Evolutionary conservation across 2,797 vertebrate genomes (phyloP), one percentile per base, ranked within the genome.

Genomic region (Myotis vivesi): DNA sequence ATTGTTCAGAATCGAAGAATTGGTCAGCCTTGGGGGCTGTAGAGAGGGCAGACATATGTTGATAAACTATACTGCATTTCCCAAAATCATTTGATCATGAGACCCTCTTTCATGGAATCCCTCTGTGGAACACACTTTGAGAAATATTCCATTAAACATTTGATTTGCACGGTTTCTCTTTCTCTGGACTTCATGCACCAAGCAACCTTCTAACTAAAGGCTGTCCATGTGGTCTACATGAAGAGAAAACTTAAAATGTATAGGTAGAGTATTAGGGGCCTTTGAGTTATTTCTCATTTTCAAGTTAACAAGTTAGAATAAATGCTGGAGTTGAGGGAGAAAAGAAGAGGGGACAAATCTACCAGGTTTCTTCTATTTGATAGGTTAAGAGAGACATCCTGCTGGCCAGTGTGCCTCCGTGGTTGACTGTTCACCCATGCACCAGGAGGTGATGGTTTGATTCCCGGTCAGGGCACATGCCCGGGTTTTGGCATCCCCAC

Each of bases 231-330:
- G 41, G 1, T 79, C 38, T 76, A 59, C 4, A 33, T 10, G 71
- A 28, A 88, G 79, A 89, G 81, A 77, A 95, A 79, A 51, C 53
- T 81, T 75, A 64, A 92, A 41, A 55, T 64, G n/a, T 8, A 3
- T 44, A 73, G 53, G 15, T 30, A 73, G 80, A 82, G 23, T 77
- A 15, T 82, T 72, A 83, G 75, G 77, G 92, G 44, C 38, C 33
- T 92, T 51, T 91, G 71, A 62, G 23, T 64, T 95, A 28, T 30
- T 89, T 95, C 59, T 91, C 55, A 57, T 91, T 95, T 92, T 92
- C 49, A 64, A 64, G 11, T 83, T 80, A 97, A 75, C 68, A 94
- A 49, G 68, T 96, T 91, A 95, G 49, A 53, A 91, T 75, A 92
- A 86, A 51, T 69, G 36, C 28, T 89, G 25, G 6, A 80, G 17